phyloP scores from a whole-genome alignment of 2,797 vertebrate species.

The Poeciliopsis presidionis region DNA sequence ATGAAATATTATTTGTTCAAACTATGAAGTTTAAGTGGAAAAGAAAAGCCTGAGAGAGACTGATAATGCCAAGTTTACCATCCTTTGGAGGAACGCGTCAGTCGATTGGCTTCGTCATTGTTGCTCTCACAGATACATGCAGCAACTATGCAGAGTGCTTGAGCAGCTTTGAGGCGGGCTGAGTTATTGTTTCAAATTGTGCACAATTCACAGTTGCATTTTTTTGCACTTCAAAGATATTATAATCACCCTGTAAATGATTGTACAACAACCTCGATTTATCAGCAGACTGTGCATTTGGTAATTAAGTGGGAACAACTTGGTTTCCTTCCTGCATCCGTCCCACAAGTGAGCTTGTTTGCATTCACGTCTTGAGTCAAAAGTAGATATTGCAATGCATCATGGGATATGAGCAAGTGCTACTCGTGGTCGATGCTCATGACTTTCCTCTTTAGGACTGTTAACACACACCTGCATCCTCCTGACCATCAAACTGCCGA shows the following conservation, averaged over 20 bases:
- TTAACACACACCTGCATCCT: neutral
- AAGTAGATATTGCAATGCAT: neutral
- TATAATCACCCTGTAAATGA: neutral
- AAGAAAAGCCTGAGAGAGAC: neutral
- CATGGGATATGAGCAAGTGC: neutral
- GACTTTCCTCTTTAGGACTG: neutral
- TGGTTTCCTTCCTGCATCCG: neutral
- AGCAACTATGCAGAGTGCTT: no score
- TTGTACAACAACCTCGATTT: neutral
- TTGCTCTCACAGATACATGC: neutral
- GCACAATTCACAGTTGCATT: neutral
- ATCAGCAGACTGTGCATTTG: neutral
- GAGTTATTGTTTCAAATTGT: neutral
- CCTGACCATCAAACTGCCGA: neutral
- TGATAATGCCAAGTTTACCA: neutral
- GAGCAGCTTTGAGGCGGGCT: neutral
- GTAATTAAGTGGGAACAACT: neutral
- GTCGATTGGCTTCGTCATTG: neutral
- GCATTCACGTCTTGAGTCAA: neutral
- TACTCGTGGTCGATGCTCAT: neutral
- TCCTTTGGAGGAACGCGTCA: neutral
- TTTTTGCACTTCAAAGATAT: neutral
- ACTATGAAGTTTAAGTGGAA: neutral
- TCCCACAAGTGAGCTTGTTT: neutral
- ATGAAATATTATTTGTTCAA: neutral